Conservation (phyloP, 1,140 invertebrate genomes). For the Copidosoma floridanum region DNA sequence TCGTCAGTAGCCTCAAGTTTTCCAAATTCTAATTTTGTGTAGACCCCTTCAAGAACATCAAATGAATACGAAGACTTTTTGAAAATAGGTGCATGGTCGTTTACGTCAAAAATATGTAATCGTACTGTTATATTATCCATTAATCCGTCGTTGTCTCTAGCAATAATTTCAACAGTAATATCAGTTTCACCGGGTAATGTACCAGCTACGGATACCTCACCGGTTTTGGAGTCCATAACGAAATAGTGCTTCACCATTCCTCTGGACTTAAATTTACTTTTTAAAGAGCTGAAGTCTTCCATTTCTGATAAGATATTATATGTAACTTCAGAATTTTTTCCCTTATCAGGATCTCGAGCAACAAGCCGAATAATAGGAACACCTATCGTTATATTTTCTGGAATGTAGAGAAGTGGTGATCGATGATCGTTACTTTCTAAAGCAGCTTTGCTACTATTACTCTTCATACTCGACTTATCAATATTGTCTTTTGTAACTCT, state of each 20-base stretch:
- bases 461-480: conserved; percentile 33
- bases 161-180: conserved; percentile 75
- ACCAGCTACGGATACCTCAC: conserved; percentile 75
- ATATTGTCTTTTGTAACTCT: conserved; percentile 57
- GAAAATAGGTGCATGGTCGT: conserved; percentile 83
- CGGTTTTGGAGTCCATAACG: conserved; percentile 69
- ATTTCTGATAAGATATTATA: conserved; percentile 66
- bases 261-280: conserved; percentile 46
- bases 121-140: conserved; percentile 69
- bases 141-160: conserved; percentile 72
- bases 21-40: conserved; percentile 69
- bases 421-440: conserved; percentile 36
- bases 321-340: conserved; percentile 70
- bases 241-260: conserved; percentile 62
- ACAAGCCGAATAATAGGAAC: conserved; percentile 74
- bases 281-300: too few relatives aligned
- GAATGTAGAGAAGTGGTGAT: conserved; percentile 66
- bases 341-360: conserved; percentile 80
- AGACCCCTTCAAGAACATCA: conserved; percentile 75
- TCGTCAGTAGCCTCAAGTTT: conserved; percentile 73
- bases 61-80: conserved; percentile 80
- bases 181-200: conserved; percentile 73
- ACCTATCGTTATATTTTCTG: conserved; percentile 75
- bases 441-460: too few relatives aligned
- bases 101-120: conserved; percentile 74